Percentiles rank a stretch among this genome's conserved stretches.
These are phyloP conservation scores for Aproaerema taeniolella DNA, from an alignment of 2,888 invertebrate genomes.

Conservation along the genomic window DNA sequence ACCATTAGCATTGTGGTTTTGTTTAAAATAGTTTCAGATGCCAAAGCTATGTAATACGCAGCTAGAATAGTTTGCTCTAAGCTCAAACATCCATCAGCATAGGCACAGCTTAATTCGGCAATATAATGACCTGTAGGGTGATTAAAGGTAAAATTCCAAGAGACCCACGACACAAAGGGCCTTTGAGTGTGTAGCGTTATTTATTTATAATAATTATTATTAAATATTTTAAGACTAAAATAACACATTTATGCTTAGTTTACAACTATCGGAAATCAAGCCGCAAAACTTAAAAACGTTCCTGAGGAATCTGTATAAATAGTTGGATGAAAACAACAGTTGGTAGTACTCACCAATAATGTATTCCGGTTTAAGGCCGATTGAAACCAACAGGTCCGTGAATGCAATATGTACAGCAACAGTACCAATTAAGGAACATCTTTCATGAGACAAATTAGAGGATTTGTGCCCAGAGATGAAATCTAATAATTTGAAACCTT, in stretches of 20 bases:
- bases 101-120: constrained; percentile 96
- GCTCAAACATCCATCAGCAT: constrained; percentile 94
- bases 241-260: neutral
- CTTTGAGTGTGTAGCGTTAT: too few relatives aligned
- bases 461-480: neutral
- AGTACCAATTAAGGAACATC: constrained; percentile 81
- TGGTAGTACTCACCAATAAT: constrained; percentile 53
- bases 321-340: neutral
- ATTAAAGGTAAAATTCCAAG: too few relatives aligned
- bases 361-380: constrained; percentile 64
- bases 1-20: neutral
- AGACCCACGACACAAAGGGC: too few relatives aligned
- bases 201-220: too few relatives aligned
- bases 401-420: constrained; percentile 81
- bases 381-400: constrained; percentile 65
- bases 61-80: constrained; percentile 90
- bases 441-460: too few relatives aligned
- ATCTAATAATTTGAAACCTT: neutral
- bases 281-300: neutral
- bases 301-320: too few relatives aligned
- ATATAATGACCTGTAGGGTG: constrained; percentile 94
- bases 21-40: neutral
- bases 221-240: neutral
- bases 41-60: constrained; percentile 87
- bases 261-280: neutral